A percentile compares a stretch with the other conserved stretches of the same genome.
phyloP scores from a whole-genome alignment of 2,888 invertebrate genomes.

The Rhaphigaster nebulosa region DNA sequence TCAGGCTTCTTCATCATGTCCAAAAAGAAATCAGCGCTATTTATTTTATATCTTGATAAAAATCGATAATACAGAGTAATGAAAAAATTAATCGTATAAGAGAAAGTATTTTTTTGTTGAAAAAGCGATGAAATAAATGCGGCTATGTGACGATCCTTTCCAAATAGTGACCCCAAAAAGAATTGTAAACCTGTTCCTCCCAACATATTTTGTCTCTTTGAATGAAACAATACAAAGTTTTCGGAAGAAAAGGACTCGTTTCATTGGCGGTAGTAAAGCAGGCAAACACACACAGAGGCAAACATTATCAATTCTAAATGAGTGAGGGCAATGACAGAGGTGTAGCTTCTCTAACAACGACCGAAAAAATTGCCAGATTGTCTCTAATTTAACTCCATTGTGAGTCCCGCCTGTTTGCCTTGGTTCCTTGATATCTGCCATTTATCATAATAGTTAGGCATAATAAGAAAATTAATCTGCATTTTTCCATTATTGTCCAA shows the following conservation, averaged over 20 bases:
- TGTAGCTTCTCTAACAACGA: background rate
- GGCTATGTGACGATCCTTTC: background rate
- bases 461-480: no score
- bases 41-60: no score
- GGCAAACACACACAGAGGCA: background rate
- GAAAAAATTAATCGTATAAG: no score
- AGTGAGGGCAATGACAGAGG: background rate
- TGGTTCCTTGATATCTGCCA: background rate
- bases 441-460: no score
- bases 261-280: background rate
- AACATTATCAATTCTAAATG: constrained; percentile 5
- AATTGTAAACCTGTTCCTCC: background rate
- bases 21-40: no score
- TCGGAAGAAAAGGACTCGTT: background rate
- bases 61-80: no score
- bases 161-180: background rate
- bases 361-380: background rate
- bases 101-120: no score
- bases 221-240: background rate
- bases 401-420: background rate
- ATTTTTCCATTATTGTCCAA: no score
- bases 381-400: background rate
- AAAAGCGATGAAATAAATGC: no score
- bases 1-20: no score
- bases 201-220: background rate